These are phyloP conservation scores for Platerodrilus igneus DNA, from an alignment of 2,888 invertebrate species.

Conservation along the genomic window DNA sequence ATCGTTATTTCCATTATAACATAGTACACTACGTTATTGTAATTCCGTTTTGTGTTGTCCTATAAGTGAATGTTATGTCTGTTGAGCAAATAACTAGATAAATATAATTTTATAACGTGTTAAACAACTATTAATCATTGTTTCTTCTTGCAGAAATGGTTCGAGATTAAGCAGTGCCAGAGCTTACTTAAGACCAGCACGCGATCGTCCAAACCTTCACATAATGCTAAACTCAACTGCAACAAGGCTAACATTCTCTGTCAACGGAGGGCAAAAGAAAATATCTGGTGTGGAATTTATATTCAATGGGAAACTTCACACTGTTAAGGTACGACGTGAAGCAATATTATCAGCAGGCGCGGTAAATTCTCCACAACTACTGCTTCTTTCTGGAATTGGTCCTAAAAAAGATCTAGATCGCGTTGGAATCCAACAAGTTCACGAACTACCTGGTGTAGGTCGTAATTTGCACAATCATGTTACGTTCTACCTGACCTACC, in stretches of 20 bases:
- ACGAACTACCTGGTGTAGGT: conserved; percentile 64
- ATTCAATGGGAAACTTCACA: conserved; percentile 49
- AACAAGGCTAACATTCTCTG: conserved; percentile 49
- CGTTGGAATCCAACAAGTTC: conserved; percentile 57
- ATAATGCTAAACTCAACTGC: conserved; percentile 59
- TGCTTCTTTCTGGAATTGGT: conserved; percentile 64
- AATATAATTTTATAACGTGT: too few species aligned
- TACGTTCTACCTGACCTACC: conserved; percentile 56
- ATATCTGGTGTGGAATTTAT: conserved; percentile 60
- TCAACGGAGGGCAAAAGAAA: conserved; percentile 48
- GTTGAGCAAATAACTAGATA: too few species aligned
- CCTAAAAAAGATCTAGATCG: conserved; percentile 56
- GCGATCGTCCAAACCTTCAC: conserved; percentile 57
- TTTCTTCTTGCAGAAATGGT: conserved; percentile 50
- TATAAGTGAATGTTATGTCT: too few species aligned
- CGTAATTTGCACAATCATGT: conserved; percentile 67
- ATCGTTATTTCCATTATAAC: too few species aligned
- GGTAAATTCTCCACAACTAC: conserved; percentile 62
- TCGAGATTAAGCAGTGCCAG: conserved; percentile 58
- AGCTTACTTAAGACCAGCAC: conserved; percentile 58
- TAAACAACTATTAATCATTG: too few species aligned
- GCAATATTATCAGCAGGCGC: conserved; percentile 61
- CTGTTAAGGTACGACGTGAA: conserved; percentile 53
- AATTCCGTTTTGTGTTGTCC: too few species aligned
- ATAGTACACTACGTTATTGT: too few species aligned